phyloP scores from a whole-genome alignment of 2,888 invertebrate species.

The Cheilosia soror region DNA sequence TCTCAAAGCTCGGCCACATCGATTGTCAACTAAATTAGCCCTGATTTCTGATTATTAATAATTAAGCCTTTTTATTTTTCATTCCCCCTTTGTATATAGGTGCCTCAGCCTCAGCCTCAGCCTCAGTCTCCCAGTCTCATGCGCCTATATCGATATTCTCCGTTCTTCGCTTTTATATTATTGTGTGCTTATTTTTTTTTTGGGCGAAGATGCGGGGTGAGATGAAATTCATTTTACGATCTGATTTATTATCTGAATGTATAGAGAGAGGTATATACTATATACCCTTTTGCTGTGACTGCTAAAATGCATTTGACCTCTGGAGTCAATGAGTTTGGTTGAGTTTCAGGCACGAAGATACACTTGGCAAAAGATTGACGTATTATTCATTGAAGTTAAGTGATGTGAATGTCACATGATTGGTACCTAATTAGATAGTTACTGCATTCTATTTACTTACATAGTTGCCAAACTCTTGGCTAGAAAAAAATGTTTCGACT shows the following conservation, averaged over 20 bases:
- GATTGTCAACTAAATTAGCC: conserved; percentile 65
- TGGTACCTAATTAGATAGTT: conserved; percentile 69
- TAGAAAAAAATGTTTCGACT: not conserved
- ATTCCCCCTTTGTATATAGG: conserved; percentile 9
- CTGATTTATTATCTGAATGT: conserved; percentile 31
- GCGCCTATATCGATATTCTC: no score
- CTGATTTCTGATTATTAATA: conserved; percentile 74
- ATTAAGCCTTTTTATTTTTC: conserved; percentile 33
- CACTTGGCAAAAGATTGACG: conserved; percentile 61
- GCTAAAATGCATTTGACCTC: conserved; percentile 70
- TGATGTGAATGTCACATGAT: conserved; percentile 75
- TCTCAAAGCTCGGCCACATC: conserved; percentile 19
- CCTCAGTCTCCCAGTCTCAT: no score
- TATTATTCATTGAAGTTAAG: conserved; percentile 71
- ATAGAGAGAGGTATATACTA: conserved; percentile 15
- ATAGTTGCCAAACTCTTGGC: not conserved
- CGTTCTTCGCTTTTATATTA: conserved; percentile 8
- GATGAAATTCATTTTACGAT: conserved; percentile 26
- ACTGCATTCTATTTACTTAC: conserved; percentile 56
- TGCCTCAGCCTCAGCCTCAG: not conserved
- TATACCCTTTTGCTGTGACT: conserved; percentile 34
- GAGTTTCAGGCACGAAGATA: conserved; percentile 54
- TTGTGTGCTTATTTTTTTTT: conserved; percentile 7
- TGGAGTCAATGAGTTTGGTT: conserved; percentile 70
- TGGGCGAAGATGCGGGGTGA: conserved; percentile 11